Percentiles rank a stretch among this genome's conserved stretches.
Conservation (phyloP, 2,888 invertebrate genomes). For the Mystacides longicornis region DNA sequence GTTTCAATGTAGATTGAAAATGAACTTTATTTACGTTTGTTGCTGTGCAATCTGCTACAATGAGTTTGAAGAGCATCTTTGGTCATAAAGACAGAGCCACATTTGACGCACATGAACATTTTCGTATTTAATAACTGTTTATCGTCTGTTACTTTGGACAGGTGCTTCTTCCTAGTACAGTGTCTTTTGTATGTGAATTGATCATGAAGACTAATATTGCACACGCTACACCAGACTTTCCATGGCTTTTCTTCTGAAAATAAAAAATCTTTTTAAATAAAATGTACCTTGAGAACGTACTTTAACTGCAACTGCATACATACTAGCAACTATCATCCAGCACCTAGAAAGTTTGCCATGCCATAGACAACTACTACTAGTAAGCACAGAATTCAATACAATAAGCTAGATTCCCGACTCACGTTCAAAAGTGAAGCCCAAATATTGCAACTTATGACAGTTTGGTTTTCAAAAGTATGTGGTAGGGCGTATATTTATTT, state of each 20-base stretch:
- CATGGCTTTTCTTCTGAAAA: neutral
- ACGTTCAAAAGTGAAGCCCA: too few species aligned
- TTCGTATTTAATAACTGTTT: slow-evolving; percentile 7
- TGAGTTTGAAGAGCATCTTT: slow-evolving; percentile 17
- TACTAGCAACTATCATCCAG: too few species aligned
- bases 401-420: too few species aligned
- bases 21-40: slow-evolving; percentile 14
- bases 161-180: slow-evolving; percentile 17
- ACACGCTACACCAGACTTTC: slow-evolving; percentile 20
- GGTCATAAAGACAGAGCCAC: slow-evolving; percentile 17
- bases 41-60: slow-evolving; percentile 13
- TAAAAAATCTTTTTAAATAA: neutral
- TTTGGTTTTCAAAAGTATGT: too few species aligned
- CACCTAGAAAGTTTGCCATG: too few species aligned
- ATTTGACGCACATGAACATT: slow-evolving; percentile 21
- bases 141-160: slow-evolving; percentile 7
- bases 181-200: slow-evolving; percentile 19
- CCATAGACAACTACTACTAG: too few species aligned
- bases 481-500: too few species aligned
- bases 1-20: too few species aligned
- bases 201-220: slow-evolving; percentile 16
- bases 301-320: too few species aligned
- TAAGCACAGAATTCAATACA: too few species aligned
- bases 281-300: neutral
- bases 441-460: too few species aligned